phyloP scores from a whole-genome alignment of 2,113 vertebrate species.

The Rhinopomastus cyanomelas region DNA sequence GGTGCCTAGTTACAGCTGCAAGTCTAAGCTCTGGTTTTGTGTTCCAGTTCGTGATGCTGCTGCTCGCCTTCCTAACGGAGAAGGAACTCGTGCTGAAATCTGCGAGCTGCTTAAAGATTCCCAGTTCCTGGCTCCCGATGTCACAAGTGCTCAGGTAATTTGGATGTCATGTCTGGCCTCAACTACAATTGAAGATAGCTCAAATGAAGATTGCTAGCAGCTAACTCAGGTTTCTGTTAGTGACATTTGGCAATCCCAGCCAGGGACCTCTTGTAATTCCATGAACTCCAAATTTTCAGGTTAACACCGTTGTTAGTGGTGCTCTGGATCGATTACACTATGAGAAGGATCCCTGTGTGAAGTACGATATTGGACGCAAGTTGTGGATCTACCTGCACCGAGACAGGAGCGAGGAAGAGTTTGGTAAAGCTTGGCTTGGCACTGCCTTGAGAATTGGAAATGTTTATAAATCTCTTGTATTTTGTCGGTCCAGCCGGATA shows the following conservation, averaged over 20 bases:
- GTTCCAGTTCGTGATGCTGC: constrained; percentile 91
- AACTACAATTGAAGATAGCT: background rate
- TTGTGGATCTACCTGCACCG: constrained; percentile 97
- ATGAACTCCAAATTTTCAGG: constrained; percentile 71
- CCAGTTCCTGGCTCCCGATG: constrained; percentile 95
- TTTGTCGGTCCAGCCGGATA: too few species aligned
- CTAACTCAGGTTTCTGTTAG: fast-evolving
- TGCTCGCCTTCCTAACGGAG: constrained; percentile 94
- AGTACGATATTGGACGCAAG: constrained; percentile 95
- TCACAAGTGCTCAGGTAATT: constrained; percentile 93
- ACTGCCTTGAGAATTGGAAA: background rate
- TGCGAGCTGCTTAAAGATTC: constrained; percentile 97
- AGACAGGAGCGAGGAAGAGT: constrained; percentile 93
- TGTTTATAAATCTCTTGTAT: background rate
- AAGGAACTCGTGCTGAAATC: constrained; percentile 96
- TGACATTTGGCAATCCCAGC: background rate
- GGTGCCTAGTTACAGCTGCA: background rate
- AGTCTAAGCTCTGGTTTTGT: background rate
- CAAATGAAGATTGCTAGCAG: background rate
- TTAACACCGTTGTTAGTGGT: constrained; percentile 96
- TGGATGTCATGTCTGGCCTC: background rate
- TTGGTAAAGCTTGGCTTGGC: constrained; percentile 78
- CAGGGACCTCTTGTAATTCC: background rate
- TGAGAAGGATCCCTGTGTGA: constrained; percentile 97
- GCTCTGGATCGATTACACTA: constrained; percentile 95